phyloP scores from a whole-genome alignment of 2,888 invertebrate species.

The Epirrita christyi region DNA sequence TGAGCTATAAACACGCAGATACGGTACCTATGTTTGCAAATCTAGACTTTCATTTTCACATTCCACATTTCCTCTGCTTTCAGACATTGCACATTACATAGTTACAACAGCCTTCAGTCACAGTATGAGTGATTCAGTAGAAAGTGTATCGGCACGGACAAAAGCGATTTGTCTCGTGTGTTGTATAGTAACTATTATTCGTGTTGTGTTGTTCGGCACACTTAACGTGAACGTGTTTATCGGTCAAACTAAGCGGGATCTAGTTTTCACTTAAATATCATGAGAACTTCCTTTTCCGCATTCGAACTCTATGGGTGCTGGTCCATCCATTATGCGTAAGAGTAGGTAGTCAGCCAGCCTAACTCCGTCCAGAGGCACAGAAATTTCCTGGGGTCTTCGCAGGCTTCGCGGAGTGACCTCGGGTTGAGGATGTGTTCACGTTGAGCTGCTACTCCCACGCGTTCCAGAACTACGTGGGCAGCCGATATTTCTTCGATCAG shows the following conservation, averaged over 20 bases:
- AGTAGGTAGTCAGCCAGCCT: no score
- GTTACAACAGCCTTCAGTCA: background rate
- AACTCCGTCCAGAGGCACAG: no score
- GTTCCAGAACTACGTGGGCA: no score
- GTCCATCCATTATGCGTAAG: no score
- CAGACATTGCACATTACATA: slow-evolving; percentile 1
- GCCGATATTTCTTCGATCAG: no score
- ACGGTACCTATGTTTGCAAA: background rate
- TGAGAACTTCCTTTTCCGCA: no score
- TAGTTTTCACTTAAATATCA: slow-evolving; percentile 12
- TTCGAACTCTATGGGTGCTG: no score
- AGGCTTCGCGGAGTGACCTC: no score
- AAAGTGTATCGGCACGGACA: slow-evolving; percentile 36
- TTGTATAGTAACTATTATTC: slow-evolving; percentile 8
- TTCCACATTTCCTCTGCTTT: slow-evolving; percentile 18
- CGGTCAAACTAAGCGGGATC: slow-evolving; percentile 17
- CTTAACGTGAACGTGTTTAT: slow-evolving; percentile 31
- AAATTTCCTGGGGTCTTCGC: no score
- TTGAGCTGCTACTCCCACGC: no score
- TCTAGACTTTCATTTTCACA: slow-evolving; percentile 27
- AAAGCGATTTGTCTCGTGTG: slow-evolving; percentile 32
- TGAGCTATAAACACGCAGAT: background rate
- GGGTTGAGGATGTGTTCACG: no score
- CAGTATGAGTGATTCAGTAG: slow-evolving; percentile 19
- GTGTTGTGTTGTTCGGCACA: slow-evolving; percentile 21